Evolutionary conservation across 64 coral and sea anemone species (phyloP), one percentile per base, ranked within the genome.

Genomic region (Hydrozoanthus tunicans): DNA sequence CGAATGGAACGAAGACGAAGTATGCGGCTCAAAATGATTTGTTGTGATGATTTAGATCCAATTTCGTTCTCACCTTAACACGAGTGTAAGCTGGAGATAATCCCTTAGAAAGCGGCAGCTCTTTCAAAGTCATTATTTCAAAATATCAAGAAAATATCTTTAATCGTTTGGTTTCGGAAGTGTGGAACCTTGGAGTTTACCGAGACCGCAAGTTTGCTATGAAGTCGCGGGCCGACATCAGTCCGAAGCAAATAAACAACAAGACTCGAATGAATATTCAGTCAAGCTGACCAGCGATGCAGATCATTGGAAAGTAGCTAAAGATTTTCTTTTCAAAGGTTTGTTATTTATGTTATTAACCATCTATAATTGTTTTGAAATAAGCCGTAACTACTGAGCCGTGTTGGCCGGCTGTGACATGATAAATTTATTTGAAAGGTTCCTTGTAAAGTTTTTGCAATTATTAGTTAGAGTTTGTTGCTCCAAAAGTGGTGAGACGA

Each of bases 41-140:
- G 83, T 88, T 88, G 53, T 88, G 69, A 73, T 74, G 59, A 88
- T 74, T 88, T 74, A 59, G 24, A 88, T 88, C 83, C 83, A 88
- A 88, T 88, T 88, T 88, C 83, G 56, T 73, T 60, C 55, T 24
- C 32, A 23, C 74, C 52, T 13, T 74, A 55, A 23, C 84, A 74
- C 69, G 68, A 88, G 25, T 88, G 84, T 73, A 88, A 74, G 68
- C 67, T 58, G 54, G 54, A 12, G 84, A 74, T 88, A 74, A 88
- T 88, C 84, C 15, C 11, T 7, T 59, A 73, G 69, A 88, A 72
- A 88, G 84, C 84, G 20, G 84, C 67, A 24, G 52, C 13, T 26
- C 20, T 85, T 54, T 72, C 83, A 72, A 58, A 55, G 59, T 59
- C 69, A 88, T 88, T 88, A 70, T 59, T 62, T 80, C 56, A 59